A percentile compares a stretch with the other conserved stretches of the same genome.
These are phyloP conservation scores for Nudaria mundana DNA, from an alignment of 2,888 invertebrate genomes.

Conservation along the genomic window DNA sequence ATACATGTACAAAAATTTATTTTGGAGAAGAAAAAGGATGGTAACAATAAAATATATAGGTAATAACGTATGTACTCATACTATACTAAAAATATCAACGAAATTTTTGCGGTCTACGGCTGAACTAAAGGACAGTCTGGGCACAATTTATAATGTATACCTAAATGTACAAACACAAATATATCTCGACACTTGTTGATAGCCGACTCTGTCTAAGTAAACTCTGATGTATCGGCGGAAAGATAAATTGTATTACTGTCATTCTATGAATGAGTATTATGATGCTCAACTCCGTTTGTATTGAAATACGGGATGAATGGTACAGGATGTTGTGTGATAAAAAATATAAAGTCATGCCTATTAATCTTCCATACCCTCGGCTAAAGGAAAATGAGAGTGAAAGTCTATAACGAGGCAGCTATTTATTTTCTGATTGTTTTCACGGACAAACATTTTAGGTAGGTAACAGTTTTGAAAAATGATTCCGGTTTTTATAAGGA, in stretches of 20 bases:
- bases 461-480: no score
- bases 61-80: no score
- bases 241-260: slow-evolving; percentile 52
- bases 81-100: slow-evolving; percentile 19
- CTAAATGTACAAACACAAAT: no score
- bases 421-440: background rate
- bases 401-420: background rate
- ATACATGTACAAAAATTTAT: no score
- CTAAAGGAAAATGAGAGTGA: slow-evolving; percentile 1
- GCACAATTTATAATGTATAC: slow-evolving; percentile 55
- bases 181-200: slow-evolving; percentile 75
- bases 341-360: slow-evolving; percentile 16
- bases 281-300: slow-evolving; percentile 28
- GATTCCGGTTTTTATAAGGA: no score
- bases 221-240: slow-evolving; percentile 46
- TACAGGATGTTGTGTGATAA: slow-evolving; percentile 14
- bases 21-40: no score
- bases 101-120: slow-evolving; percentile 19
- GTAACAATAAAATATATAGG: no score
- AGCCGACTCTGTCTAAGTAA: slow-evolving; percentile 37
- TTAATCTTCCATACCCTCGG: slow-evolving; percentile 13
- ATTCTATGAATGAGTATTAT: slow-evolving; percentile 40
- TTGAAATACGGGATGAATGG: slow-evolving; percentile 26
- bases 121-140: slow-evolving; percentile 34
- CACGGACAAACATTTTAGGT: background rate